These are phyloP conservation scores for Parasteatoda lunata DNA, from an alignment of 2,888 invertebrate genomes.

Conservation along the genomic window DNA sequence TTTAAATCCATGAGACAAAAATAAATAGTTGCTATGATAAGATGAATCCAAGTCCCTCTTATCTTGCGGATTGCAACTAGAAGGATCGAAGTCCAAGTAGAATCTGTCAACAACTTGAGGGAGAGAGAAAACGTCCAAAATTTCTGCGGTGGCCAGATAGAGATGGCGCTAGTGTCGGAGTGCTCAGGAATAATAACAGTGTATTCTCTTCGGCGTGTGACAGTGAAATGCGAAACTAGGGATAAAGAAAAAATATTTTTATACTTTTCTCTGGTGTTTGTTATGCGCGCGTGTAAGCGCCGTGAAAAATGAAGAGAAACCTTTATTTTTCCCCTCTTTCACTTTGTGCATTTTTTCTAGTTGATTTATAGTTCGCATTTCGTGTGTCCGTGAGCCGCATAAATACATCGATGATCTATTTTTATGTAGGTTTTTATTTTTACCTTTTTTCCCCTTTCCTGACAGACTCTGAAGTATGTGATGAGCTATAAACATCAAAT, in stretches of 20 bases:
- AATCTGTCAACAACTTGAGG: conserved; percentile 64
- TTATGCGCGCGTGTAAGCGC: conserved; percentile 65
- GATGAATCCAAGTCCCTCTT: background rate
- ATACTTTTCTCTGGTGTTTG: conserved; percentile 53
- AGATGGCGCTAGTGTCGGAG: conserved; percentile 56
- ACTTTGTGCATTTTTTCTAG: conserved; percentile 60
- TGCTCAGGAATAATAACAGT: conserved; percentile 58
- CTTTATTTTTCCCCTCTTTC: conserved; percentile 30
- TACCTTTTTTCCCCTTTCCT: background rate
- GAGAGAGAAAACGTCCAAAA: conserved; percentile 23
- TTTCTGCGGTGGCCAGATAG: conserved; percentile 19
- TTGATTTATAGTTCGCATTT: conserved; percentile 67
- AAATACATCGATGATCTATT: conserved; percentile 64
- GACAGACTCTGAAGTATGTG: background rate
- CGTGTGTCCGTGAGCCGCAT: conserved; percentile 63
- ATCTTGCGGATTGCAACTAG: background rate
- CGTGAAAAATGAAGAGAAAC: conserved; percentile 66
- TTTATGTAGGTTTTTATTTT: conserved; percentile 34
- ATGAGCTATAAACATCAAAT: background rate
- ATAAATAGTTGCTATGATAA: no score
- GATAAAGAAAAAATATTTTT: conserved; percentile 47
- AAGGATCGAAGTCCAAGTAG: conserved; percentile 54
- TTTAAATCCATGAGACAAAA: no score
- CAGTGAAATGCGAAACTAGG: conserved; percentile 67
- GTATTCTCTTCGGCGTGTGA: conserved; percentile 48